Evolutionary conservation across 2,888 invertebrate species (phyloP), one percentile per base, ranked within the genome.

Genomic region (Leptopterna dolabrata): DNA sequence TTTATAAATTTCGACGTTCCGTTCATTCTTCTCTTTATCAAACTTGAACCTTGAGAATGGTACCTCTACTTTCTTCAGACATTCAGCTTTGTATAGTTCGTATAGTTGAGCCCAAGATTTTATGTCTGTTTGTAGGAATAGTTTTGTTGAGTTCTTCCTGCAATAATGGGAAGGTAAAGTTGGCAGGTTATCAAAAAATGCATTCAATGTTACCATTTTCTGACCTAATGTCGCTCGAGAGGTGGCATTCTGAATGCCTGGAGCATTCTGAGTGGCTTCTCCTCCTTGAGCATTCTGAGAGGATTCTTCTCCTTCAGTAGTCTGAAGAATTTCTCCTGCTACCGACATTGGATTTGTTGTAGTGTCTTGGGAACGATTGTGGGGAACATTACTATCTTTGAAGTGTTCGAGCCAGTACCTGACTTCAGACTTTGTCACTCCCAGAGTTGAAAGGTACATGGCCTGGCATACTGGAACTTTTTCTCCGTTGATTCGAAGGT

Each of bases 121-220:
- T 16, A 87, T 36, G 36, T 87, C 87, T 7, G 87, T 27, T 55
- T 76, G 86, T 30, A 81, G 81, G 30, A 55, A 80, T n/a, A 73
- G 47, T 76, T 27, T 80, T 80, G 47, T 80, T 11, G 80, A 80
- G 30, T 80, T 45, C 27, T 47, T 80, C 6, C 80, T 19, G 3
- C 14, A 1, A 16, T 80, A 80, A 29, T 80, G 80, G 1, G 51
- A 80, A 1, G 78, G 78, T n/a, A n/a, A n/a, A n/a, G n/a, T n/a
- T n/a, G n/a, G n/a, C 41, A 78, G 36, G 30, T 76, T 76, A 4
- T 63, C 9, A 24, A 63, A 63, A 63, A 63, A 63, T 63, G n/a
- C 63, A 63, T 6, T 24, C 63, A 63, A 19, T 6, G 63, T 63
- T 63, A 9, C 43, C 43, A 43, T 43, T 43, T 43, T 43, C 13